Base-by-base conservation (phyloP, 2,113 vertebrate genomes). In the Phasianus colchicus region DNA sequence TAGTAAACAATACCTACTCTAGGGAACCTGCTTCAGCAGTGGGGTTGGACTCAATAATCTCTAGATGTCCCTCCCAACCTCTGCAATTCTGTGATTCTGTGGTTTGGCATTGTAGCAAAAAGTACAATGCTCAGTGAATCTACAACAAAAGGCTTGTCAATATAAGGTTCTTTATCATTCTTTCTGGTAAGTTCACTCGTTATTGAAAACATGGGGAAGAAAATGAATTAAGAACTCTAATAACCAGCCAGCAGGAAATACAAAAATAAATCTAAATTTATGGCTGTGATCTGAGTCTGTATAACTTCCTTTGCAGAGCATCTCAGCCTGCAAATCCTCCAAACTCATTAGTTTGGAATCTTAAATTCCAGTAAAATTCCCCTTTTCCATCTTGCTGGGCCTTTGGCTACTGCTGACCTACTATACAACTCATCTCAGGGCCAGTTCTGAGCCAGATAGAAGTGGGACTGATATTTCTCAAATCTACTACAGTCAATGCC, bases 231-330 rank as follows among this genome's bases (percentile, higher is more conserved):
- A 87, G 16, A 76, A 34, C 30, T 80, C 45, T 63, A 85, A 88
- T 70, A 88, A 69, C 13, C 32, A 85, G 50, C 55, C 66, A 96
- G 20, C 67, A 92, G 80, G 64, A 93, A 92, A 95, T 85, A 80
- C 9, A 87, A 85, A 95, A 95, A 95, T 85, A 94, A 93, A 76
- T 67, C 50, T 86, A 90, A 90, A 61, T 54, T 75, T 55, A 83
- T 82, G 21, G 22, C 54, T 66, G 13, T 32, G 25, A 17, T 95
- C 55, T 90, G 43, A 0, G 0, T 73, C 45, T 93, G 47, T 73
- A 88, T n/a, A 13, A 17, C n/a, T 94, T 91, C 47, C 66, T 93
- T 84, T 84, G 42, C 48, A 86, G 50, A 60, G 22, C 50, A 60
- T 86, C 22, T 83, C 75, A 78, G 75, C 34, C 67, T 90, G 42